Conservation (phyloP, 2,888 invertebrate genomes). For the Pardosa pseudoannulata region DNA sequence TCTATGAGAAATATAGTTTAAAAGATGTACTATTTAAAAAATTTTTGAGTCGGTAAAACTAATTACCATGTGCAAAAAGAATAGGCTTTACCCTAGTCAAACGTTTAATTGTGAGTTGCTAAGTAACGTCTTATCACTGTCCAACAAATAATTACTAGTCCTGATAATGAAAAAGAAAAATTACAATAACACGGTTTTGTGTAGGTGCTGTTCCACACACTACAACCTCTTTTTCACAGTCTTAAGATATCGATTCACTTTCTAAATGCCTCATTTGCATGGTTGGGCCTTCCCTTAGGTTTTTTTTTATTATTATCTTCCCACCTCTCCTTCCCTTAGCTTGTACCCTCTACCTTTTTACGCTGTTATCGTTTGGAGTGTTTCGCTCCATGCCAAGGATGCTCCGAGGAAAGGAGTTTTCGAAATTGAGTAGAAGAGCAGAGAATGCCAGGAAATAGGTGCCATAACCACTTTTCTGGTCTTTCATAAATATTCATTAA, state of each 20-base stretch:
- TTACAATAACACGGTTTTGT: too few species aligned
- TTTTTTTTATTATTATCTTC: not conserved
- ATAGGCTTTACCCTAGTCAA: too few species aligned
- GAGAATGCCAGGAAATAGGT: not conserved
- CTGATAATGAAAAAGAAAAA: too few species aligned
- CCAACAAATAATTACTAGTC: too few species aligned
- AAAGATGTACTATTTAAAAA: too few species aligned
- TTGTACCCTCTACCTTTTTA: too few species aligned
- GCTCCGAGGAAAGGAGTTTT: not conserved
- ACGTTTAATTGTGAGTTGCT: too few species aligned
- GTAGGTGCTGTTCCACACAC: not conserved
- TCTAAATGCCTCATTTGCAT: constrained; percentile 7
- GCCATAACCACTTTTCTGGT: constrained; percentile 2
- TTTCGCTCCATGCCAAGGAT: not conserved
- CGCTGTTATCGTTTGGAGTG: not conserved
- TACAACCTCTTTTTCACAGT: not conserved
- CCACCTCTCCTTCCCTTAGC: too few species aligned
- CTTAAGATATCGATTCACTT: not conserved
- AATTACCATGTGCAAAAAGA: too few species aligned
- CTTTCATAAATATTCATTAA: constrained; percentile 9
- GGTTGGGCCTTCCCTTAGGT: not conserved
- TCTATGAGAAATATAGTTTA: too few species aligned
- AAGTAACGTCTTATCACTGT: too few species aligned
- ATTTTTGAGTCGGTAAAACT: too few species aligned
- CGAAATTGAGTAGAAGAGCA: not conserved